Evolutionary conservation across 1,140 invertebrate species (phyloP), one percentile per base, ranked within the genome.

Genomic region (Antheraea pernyi): DNA sequence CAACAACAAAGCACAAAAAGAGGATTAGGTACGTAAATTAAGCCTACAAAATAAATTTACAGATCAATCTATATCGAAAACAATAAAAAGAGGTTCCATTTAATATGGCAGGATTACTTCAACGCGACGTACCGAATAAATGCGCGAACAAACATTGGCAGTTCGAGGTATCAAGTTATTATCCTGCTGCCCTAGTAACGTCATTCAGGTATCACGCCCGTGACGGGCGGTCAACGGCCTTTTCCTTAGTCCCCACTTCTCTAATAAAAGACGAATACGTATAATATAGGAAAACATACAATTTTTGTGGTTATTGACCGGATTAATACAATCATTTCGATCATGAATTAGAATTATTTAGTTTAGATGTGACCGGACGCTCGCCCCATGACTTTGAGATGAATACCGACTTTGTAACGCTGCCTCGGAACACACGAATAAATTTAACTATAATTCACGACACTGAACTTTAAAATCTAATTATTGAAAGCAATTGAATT

Each of bases 311-410:
- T 77, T 76, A 76, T 60, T 81, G 78, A 74, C 74, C 74, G 77
- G 65, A 53, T 68, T 72, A 72, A 69, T 81, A 76, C 62, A 74
- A 77, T 66, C 71, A 53, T 69, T 69, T 61, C 48, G 48, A 69
- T 66, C 48, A 72, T 76, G 70, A 74, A 82, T 79, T 74, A 71
- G 63, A 68, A 75, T 78, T 67, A 70, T 72, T 73, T 64, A 53
- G 70, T 58, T 58, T 74, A 72, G 63, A 53, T 53, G 63, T 71
- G 67, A 70, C 46, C 66, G 48, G 64, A 68, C 77, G 76, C 67
- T 79, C 68, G 61, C 75, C 81, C 75, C 71, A 37, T 74, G 82
- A 83, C 80, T 82, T 81, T 82, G 80, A 77, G 61, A 76, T 76
- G 76, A 70, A 79, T 79, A 71, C 69, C 68, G 59, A 70, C 71